A percentile compares a stretch with the other conserved stretches of the same genome.
Evolutionary conservation across 2,888 invertebrate species (phyloP).

Genomic region (Gasteruption jaculator): DNA sequence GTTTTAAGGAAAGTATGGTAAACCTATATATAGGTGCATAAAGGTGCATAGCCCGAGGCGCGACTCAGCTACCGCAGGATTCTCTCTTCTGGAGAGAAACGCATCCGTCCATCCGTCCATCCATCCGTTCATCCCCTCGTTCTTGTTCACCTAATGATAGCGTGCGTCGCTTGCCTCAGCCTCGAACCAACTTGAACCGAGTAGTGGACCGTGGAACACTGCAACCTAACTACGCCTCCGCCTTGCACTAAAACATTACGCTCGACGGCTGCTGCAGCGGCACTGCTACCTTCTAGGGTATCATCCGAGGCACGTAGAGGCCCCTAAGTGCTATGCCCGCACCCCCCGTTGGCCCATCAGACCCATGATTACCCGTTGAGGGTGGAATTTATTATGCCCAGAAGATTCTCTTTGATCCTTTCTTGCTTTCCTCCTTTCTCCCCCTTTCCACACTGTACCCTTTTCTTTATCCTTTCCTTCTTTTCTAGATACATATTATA

Average conservation of each 20-base stretch:
- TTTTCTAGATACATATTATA: constrained; percentile 9
- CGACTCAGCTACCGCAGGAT: constrained; percentile 38
- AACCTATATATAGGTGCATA: too few species aligned
- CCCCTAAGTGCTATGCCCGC: constrained; percentile 36
- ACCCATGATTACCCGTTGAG: constrained; percentile 44
- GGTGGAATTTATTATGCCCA: constrained; percentile 46
- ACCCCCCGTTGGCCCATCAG: constrained; percentile 21
- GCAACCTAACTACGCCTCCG: constrained; percentile 33
- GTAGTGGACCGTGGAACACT: too few species aligned
- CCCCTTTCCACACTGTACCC: constrained; percentile 14
- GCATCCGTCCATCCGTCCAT: constrained; percentile 35
- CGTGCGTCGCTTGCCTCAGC: constrained; percentile 36
- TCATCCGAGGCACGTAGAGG: constrained; percentile 37
- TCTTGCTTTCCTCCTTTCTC: constrained; percentile 11
- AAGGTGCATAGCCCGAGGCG: constrained; percentile 37
- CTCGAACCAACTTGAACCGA: constrained; percentile 25
- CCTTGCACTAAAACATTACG: constrained; percentile 35
- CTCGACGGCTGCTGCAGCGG: constrained; percentile 30
- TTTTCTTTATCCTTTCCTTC: constrained; percentile 12
- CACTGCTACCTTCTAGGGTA: constrained; percentile 40
- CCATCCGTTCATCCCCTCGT: constrained; percentile 38
- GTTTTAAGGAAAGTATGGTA: too few species aligned
- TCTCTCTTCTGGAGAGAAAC: constrained; percentile 21
- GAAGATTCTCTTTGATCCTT: constrained; percentile 35
- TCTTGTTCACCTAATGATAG: constrained; percentile 45